Percentiles rank a stretch among this genome's conserved stretches.
These are phyloP conservation scores for Metacarcinus magister DNA, from an alignment of 2,888 invertebrate species.

Conservation along the genomic window DNA sequence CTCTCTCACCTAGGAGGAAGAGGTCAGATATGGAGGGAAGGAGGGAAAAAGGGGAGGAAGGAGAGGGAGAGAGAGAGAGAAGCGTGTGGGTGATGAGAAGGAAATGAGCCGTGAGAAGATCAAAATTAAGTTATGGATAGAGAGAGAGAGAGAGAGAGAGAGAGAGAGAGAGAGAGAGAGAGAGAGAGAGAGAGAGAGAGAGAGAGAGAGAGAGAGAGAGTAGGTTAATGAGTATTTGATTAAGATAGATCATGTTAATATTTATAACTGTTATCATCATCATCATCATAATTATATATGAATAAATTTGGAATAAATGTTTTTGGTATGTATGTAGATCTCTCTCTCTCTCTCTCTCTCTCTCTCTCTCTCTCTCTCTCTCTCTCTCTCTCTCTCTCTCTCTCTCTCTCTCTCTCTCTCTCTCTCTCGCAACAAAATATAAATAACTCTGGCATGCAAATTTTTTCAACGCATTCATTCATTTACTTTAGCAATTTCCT, in stretches of 20 bases:
- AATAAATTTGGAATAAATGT: background rate
- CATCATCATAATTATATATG: background rate
- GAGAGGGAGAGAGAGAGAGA: background rate
- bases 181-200: background rate
- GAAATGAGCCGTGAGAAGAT: background rate
- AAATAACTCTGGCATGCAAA: slow-evolving; percentile 2
- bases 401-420: slow-evolving; percentile 26
- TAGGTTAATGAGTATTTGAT: too few relatives aligned
- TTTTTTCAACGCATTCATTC: background rate
- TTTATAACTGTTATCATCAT: background rate
- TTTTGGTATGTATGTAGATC: background rate
- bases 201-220: too few relatives aligned
- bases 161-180: slow-evolving; percentile 26
- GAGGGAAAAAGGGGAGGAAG: background rate
- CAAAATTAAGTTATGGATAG: slow-evolving; percentile 11
- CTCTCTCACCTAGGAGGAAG: background rate
- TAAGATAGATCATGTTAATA: background rate
- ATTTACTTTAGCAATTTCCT: background rate
- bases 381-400: background rate
- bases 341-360: too few relatives aligned
- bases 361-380: too few relatives aligned
- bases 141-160: slow-evolving; percentile 26
- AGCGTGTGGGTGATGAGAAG: background rate
- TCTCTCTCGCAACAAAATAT: background rate
- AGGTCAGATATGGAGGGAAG: background rate